phyloP scores from a whole-genome alignment of 1,140 invertebrate genomes.

The Luehdorfia chinensis region DNA sequence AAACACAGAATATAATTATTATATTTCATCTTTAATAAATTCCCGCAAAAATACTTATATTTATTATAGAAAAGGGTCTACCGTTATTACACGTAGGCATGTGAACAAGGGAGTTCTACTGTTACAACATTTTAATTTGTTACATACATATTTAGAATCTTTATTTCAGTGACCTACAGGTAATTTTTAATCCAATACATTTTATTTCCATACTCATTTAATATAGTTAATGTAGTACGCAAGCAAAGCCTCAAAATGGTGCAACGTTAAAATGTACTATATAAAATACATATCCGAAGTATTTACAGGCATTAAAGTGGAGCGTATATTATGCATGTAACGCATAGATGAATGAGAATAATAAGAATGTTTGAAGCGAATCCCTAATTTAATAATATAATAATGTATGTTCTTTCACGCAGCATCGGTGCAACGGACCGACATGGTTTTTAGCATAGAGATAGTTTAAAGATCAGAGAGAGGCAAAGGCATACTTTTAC shows the following conservation, averaged over 20 bases:
- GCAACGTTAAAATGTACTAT: neutral
- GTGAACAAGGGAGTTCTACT: neutral
- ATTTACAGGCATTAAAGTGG: neutral
- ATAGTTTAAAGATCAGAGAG: too few relatives aligned
- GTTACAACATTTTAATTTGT: conserved; percentile 1
- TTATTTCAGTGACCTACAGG: neutral
- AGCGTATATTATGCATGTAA: too few relatives aligned
- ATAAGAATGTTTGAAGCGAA: too few relatives aligned
- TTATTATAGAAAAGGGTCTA: conserved; percentile 24
- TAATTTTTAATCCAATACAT: neutral
- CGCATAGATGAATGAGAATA: too few relatives aligned
- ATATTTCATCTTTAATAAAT: conserved; percentile 41
- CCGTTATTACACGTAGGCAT: too few relatives aligned
- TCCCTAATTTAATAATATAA: too few relatives aligned
- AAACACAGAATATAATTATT: conserved; percentile 19
- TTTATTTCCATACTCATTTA: too few relatives aligned
- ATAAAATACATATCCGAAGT: neutral
- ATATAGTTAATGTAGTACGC: too few relatives aligned
- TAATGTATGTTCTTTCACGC: too few relatives aligned
- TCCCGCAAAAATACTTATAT: conserved; percentile 32
- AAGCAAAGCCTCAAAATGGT: conserved; percentile 5
- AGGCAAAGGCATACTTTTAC: too few relatives aligned
- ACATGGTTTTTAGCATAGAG: too few relatives aligned
- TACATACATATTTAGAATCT: neutral
- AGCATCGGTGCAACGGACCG: too few relatives aligned